These are phyloP conservation scores for Chesias legatella DNA, from an alignment of 2,888 invertebrate genomes.

Conservation along the genomic window DNA sequence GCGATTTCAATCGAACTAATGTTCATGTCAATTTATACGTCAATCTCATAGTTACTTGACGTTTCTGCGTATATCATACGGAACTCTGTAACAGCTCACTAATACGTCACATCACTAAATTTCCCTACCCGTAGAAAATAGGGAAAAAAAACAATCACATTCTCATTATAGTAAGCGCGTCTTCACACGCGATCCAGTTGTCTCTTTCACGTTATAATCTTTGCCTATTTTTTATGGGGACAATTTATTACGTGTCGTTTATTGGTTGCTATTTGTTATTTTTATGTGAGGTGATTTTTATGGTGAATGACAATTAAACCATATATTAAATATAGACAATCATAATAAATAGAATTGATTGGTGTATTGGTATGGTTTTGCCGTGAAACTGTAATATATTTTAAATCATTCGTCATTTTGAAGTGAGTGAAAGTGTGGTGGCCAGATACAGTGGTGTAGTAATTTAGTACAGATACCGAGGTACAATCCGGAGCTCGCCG, in stretches of 20 bases:
- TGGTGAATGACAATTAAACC: constrained; percentile 7
- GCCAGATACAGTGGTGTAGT: too few species aligned
- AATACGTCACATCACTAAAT: constrained; percentile 14
- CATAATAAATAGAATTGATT: too few species aligned
- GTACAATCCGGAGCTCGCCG: too few species aligned
- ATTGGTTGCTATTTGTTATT: constrained; percentile 32
- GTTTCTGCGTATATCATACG: constrained; percentile 8
- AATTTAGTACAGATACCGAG: too few species aligned
- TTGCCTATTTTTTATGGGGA: constrained; percentile 28
- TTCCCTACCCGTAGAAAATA: constrained; percentile 40
- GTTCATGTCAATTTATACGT: too few species aligned
- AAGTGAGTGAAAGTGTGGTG: too few species aligned
- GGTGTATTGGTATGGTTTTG: too few species aligned
- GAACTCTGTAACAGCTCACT: constrained; percentile 12
- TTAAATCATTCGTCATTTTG: too few species aligned
- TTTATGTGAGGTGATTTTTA: constrained; percentile 24
- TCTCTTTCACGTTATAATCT: constrained; percentile 29
- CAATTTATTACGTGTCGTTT: constrained; percentile 33
- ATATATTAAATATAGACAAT: too few species aligned
- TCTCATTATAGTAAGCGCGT: constrained; percentile 57
- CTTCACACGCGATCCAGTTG: constrained; percentile 54
- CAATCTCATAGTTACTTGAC: too few species aligned
- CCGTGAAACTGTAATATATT: too few species aligned
- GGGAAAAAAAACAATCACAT: constrained; percentile 54
- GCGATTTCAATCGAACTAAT: too few species aligned